phyloP scores from a whole-genome alignment of 92 coral and sea anemone genomes.

The Heteractis magnifica region DNA sequence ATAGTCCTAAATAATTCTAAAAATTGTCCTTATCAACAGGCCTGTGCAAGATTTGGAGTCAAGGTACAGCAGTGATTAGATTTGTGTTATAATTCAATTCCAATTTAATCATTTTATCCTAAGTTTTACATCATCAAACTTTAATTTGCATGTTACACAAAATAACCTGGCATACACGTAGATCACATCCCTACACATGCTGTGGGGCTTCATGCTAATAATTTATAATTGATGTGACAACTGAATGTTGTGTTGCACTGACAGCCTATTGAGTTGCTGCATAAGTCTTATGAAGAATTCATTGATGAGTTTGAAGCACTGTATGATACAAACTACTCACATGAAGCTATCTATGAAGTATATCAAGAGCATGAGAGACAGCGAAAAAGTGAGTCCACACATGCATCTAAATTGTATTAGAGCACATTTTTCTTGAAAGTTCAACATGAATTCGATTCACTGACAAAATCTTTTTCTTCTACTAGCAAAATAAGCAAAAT shows the following conservation, averaged over 20 bases:
- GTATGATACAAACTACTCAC: conserved; percentile 82
- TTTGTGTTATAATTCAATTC: neutral
- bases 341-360: conserved; percentile 71
- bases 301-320: conserved; percentile 73
- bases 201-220: too few species aligned
- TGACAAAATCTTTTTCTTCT: too few species aligned
- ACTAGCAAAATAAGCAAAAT: too few species aligned
- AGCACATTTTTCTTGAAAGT: neutral
- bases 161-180: too few species aligned
- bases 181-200: too few species aligned
- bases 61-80: conserved; percentile 43
- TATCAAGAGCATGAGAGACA: conserved; percentile 85
- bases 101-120: neutral
- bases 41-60: conserved; percentile 83
- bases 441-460: too few species aligned
- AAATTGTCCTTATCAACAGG: conserved; percentile 40
- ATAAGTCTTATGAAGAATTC: conserved; percentile 85
- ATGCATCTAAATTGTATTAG: too few species aligned
- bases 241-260: neutral
- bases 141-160: too few species aligned
- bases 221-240: too few species aligned
- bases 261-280: conserved; percentile 79
- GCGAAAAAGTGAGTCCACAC: conserved; percentile 54
- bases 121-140: too few species aligned
- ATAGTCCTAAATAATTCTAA: neutral